Evolutionary conservation across 2,113 vertebrate genomes (phyloP), one percentile per base, ranked within the genome.

Genomic region (Lophius piscatorius): DNA sequence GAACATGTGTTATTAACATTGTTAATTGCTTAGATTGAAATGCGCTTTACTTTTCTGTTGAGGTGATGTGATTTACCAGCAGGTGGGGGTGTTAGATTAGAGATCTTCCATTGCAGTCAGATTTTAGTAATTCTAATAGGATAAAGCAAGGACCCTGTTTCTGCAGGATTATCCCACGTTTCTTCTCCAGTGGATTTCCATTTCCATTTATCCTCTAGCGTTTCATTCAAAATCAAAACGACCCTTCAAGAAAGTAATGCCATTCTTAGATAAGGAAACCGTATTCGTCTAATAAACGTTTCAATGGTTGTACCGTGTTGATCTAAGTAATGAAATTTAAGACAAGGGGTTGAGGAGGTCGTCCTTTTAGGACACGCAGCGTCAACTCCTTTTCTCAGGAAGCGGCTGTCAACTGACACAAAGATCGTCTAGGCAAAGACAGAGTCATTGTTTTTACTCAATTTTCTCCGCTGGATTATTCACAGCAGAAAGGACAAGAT

Each of bases 381-480:
- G 65, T 23, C 52, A 46, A 45, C 24, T 13, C 4, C 39, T 33
- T 68, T 61, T 54, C 64, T 65, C 67, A 73, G 78, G 73, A 87
- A 85, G 59, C 62, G 48, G 40, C 74, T 74, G 76, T 83, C 77
- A 79, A 20, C 40, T 33, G 2, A 36, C 6, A 20, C 78, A 63
- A 51, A 86, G 86, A 83, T 82, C 16, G 52, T 70, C 2, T 44
- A 26, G 1, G 0, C 0, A 1, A 3, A 8, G 5, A 26, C n/a
- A 45, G 69, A 75, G 7, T 0, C n/a, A n/a, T n/a, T n/a, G n/a
- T n/a, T n/a, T n/a, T n/a, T n/a, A n/a, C n/a, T n/a, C n/a, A n/a
- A n/a, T n/a, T n/a, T n/a, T n/a, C n/a, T n/a, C n/a, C n/a, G n/a
- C n/a, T n/a, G n/a, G n/a, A n/a, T 17, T 6, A 2, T 1, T 23